Evolutionary conservation across 2,888 invertebrate genomes (phyloP).

Genomic region (Epinotia ramella): DNA sequence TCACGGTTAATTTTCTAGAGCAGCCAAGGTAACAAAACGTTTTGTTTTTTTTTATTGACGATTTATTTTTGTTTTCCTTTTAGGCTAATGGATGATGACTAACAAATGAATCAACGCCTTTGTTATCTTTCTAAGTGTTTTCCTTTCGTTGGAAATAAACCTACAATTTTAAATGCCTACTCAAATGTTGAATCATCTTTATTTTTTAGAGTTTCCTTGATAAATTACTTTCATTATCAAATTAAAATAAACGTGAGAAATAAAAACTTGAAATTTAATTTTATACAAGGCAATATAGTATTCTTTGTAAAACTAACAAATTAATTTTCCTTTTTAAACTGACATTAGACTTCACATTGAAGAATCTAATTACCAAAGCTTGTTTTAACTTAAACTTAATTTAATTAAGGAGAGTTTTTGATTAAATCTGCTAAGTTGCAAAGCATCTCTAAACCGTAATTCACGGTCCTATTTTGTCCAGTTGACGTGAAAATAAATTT

Average conservation of each 20-base stretch:
- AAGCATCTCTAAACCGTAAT: not conserved
- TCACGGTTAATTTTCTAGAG: conserved; percentile 74
- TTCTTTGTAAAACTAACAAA: conserved; percentile 15
- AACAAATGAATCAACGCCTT: conserved; percentile 35
- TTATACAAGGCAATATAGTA: not conserved
- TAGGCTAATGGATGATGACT: conserved; percentile 47
- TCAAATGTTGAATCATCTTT: conserved; percentile 11
- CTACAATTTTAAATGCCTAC: conserved; percentile 31
- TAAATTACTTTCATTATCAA: conserved; percentile 7
- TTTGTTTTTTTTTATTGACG: conserved; percentile 66
- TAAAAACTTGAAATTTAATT: not conserved
- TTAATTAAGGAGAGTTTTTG: conserved; percentile 7
- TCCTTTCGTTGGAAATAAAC: conserved; percentile 34
- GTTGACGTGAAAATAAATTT: not conserved
- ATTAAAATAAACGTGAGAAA: not conserved
- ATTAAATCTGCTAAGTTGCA: not conserved
- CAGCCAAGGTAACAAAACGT: conserved; percentile 74
- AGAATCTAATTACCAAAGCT: conserved; percentile 15
- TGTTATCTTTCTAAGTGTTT: conserved; percentile 38
- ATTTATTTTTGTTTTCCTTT: conserved; percentile 58
- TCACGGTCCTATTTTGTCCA: not conserved
- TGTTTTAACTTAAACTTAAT: conserved; percentile 17
- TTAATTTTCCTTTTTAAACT: conserved; percentile 18
- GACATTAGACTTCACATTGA: not conserved
- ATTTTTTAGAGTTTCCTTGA: conserved; percentile 12